Evolutionary conservation across 92 coral and sea anemone species (phyloP).

Genomic region (Actinernus sp.): DNA sequence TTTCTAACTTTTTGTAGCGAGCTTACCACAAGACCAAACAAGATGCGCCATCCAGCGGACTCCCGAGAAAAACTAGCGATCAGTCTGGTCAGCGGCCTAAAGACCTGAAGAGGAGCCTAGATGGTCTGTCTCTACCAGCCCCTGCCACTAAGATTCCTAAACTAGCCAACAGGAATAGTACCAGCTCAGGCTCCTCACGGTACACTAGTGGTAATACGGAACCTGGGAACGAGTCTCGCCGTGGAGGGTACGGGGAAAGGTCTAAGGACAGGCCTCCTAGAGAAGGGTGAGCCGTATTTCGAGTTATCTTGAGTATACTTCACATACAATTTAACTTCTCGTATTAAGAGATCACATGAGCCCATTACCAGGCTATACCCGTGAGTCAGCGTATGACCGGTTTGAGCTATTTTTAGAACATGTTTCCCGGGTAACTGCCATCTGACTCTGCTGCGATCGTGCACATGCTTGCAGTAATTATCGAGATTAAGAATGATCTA

Average conservation of each 20-base stretch:
- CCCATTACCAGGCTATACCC: no score
- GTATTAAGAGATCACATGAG: no score
- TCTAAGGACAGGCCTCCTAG: conserved; percentile 69
- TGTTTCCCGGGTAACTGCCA: no score
- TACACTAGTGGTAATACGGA: conserved; percentile 8
- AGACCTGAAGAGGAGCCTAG: conserved; percentile 72
- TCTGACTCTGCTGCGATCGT: no score
- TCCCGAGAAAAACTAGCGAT: conserved; percentile 53
- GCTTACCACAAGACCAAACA: conserved; percentile 57
- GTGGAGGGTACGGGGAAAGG: conserved; percentile 51
- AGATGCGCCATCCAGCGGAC: conserved; percentile 18
- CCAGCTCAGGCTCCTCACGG: conserved; percentile 26
- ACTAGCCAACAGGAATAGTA: conserved; percentile 63
- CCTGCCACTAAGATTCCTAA: conserved; percentile 84
- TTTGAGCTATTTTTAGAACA: no score
- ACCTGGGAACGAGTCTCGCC: conserved; percentile 17
- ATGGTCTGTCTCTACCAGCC: conserved; percentile 60
- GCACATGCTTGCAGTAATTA: no score
- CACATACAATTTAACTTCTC: no score
- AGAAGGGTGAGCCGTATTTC: conserved; percentile 83
- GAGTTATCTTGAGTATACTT: no score
- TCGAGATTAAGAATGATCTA: no score
- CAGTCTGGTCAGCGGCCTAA: conserved; percentile 71
- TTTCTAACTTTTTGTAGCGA: conserved; percentile 27
- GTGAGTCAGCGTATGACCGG: no score